A percentile compares a stretch with the other conserved stretches of the same genome.
phyloP scores from a whole-genome alignment of 2,797 vertebrate species.

The Schizopygopsis malacanthus region DNA sequence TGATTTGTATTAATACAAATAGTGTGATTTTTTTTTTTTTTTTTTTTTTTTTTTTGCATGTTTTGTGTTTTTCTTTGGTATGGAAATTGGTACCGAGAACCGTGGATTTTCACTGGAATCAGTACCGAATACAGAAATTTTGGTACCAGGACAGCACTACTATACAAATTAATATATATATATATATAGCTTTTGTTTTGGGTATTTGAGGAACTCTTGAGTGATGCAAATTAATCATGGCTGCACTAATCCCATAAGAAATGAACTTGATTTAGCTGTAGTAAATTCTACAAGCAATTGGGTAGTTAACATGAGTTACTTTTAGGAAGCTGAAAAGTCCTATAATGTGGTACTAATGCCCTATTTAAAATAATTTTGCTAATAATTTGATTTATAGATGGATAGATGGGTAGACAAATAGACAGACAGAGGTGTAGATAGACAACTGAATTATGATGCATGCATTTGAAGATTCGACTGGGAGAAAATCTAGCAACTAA shows the following conservation, averaged over 20 bases:
- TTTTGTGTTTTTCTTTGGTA: too few species aligned
- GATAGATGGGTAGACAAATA: background rate
- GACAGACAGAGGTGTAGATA: too few species aligned
- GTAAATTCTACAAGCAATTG: background rate
- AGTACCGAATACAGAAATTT: too few species aligned
- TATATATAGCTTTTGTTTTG: background rate
- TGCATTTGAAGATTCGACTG: too few species aligned
- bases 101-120: too few species aligned
- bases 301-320: background rate
- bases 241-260: background rate
- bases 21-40: too few species aligned
- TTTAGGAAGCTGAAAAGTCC: background rate
- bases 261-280: background rate
- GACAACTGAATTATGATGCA: too few species aligned
- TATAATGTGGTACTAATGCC: background rate
- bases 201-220: slow-evolving; percentile 9
- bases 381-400: background rate
- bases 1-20: too few species aligned
- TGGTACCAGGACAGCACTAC: too few species aligned
- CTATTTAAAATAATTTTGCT: background rate
- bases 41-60: too few species aligned
- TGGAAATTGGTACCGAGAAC: too few species aligned
- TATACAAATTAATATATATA: background rate
- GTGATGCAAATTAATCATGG: slow-evolving; percentile 1
- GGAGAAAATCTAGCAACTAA: too few species aligned